phyloP scores from a whole-genome alignment of 2,797 vertebrate species.

The Bovichtus diacanthus region DNA sequence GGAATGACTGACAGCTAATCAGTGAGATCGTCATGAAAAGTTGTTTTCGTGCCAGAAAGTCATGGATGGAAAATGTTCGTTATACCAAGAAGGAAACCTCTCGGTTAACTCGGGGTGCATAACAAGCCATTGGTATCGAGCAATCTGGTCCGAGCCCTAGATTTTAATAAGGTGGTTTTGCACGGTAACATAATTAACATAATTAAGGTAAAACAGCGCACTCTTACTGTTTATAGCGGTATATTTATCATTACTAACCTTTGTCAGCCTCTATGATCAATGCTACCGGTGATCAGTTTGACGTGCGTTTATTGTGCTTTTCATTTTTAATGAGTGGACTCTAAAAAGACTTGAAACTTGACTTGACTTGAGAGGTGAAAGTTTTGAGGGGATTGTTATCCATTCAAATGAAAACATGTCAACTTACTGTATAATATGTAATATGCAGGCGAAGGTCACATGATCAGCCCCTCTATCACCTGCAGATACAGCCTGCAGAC shows the following conservation, averaged over 20 bases:
- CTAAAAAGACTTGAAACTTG: too few relatives aligned
- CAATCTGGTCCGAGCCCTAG: not conserved
- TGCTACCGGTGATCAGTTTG: too few relatives aligned
- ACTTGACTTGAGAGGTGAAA: too few relatives aligned
- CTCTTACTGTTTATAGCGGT: not conserved
- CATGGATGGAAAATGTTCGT: not conserved
- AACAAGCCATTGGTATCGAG: not conserved
- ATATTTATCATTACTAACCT: not conserved
- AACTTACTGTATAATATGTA: too few relatives aligned
- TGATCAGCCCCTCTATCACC: too few relatives aligned
- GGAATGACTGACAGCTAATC: not conserved
- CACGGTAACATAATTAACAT: not conserved
- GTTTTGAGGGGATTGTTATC: not conserved
- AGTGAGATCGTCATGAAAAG: not conserved
- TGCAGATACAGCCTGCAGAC: too few relatives aligned
- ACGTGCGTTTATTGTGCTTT: too few relatives aligned
- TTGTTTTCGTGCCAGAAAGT: not conserved
- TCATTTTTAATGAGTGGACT: too few relatives aligned
- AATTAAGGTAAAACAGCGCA: not conserved
- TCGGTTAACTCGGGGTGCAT: not conserved
- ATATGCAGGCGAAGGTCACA: too few relatives aligned
- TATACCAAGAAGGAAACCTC: not conserved
- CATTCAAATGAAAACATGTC: too few relatives aligned
- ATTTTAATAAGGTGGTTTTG: constrained; percentile 8
- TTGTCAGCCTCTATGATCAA: not conserved